These are phyloP conservation scores for Aphrocallistes beatrix DNA, from an alignment of 37 sponge, comb jelly and placozoan species.

Conservation along the genomic window DNA sequence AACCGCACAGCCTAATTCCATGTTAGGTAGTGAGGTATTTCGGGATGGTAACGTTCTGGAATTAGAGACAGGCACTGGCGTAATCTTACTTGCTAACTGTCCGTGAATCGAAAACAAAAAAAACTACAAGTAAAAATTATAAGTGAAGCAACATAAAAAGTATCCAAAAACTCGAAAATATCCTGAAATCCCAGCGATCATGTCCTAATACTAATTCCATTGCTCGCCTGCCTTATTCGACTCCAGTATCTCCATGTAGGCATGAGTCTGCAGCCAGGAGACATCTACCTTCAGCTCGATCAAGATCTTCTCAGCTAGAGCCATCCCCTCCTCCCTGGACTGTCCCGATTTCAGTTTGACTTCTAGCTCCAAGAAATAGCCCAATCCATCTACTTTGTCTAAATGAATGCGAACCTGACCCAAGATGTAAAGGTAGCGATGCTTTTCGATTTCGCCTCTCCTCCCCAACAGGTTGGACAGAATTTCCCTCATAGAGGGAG, in stretches of 20 bases:
- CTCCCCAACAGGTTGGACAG: background rate
- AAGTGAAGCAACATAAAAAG: too few species aligned
- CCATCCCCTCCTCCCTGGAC: background rate
- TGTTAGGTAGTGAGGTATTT: too few species aligned
- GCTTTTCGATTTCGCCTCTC: background rate
- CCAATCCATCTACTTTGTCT: background rate
- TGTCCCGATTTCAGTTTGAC: background rate
- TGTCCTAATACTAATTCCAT: too few species aligned
- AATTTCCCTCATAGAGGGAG: background rate
- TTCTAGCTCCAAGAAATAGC: conserved; percentile 3
- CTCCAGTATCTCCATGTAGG: background rate
- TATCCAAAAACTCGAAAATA: background rate
- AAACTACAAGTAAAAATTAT: too few species aligned
- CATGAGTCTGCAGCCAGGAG: background rate
- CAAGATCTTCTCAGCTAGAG: background rate
- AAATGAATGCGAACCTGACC: background rate
- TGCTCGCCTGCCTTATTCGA: background rate
- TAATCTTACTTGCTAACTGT: too few species aligned
- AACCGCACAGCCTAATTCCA: too few species aligned
- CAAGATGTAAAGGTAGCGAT: background rate
- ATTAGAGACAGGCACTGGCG: too few species aligned
- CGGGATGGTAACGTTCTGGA: too few species aligned
- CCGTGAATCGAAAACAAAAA: too few species aligned
- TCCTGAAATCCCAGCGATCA: background rate
- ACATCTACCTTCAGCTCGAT: background rate